Evolutionary conservation across 2,113 vertebrate genomes (phyloP).

Genomic region (Neolamprologus longior): DNA sequence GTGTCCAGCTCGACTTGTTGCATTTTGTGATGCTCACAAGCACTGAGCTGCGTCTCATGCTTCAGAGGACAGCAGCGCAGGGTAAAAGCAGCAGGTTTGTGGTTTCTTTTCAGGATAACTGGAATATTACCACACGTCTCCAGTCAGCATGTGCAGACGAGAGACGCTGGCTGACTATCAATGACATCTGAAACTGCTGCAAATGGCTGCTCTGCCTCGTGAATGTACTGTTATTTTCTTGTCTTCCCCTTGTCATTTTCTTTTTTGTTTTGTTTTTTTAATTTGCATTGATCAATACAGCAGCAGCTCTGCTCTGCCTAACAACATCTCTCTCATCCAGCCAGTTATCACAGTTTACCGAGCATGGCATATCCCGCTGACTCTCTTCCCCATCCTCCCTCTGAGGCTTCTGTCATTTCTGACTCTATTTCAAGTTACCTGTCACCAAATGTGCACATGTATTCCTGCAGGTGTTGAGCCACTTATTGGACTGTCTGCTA

Average conservation of each 20-base stretch:
- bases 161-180: background rate
- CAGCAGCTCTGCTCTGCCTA: background rate
- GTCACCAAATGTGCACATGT: background rate
- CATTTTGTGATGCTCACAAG: conserved; percentile 25
- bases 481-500: background rate
- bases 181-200: background rate
- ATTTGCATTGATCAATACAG: background rate
- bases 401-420: background rate
- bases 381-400: background rate
- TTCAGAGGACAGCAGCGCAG: background rate
- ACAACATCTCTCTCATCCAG: conserved; percentile 15
- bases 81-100: background rate
- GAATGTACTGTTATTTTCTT: background rate
- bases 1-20: conserved; percentile 58
- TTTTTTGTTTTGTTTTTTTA: background rate
- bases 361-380: background rate
- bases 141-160: background rate
- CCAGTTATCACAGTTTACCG: conserved; percentile 19
- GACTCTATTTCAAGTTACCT: background rate
- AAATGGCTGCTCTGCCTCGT: background rate
- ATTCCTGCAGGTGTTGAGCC: background rate
- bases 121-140: background rate
- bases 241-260: background rate
- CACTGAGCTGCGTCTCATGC: conserved; percentile 8
- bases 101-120: background rate